These are phyloP conservation scores for Rhogogaster chlorosoma DNA, from an alignment of 2,888 invertebrate species.

Conservation along the genomic window DNA sequence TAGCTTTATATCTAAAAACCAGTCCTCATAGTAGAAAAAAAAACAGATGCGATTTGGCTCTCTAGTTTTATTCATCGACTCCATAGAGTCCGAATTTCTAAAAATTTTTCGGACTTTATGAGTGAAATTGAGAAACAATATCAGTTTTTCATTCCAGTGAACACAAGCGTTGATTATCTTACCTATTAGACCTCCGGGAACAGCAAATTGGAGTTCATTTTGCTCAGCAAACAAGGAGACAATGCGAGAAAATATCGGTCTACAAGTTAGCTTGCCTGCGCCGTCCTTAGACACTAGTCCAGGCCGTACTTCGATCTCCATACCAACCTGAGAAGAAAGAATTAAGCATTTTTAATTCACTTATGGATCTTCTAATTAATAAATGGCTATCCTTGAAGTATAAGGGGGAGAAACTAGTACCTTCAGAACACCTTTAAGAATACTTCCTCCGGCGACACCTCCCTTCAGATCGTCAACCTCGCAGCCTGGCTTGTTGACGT, in stretches of 20 bases:
- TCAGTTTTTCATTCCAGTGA: constrained; percentile 8
- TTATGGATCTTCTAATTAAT: not conserved
- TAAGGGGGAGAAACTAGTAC: constrained; percentile 66
- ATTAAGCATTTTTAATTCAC: constrained; percentile 36
- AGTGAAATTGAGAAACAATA: not conserved
- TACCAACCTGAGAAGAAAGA: constrained; percentile 85
- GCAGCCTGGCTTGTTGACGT: constrained; percentile 99
- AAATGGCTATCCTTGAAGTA: not conserved
- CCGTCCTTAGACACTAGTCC: constrained; percentile 98
- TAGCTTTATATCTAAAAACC: not conserved
- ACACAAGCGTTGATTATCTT: constrained; percentile 6
- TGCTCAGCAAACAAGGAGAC: constrained; percentile 99
- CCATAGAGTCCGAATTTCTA: not conserved
- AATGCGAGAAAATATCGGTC: constrained; percentile 97
- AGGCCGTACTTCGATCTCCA: constrained; percentile 99
- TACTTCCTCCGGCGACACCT: constrained; percentile 99
- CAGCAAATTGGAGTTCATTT: constrained; percentile 98
- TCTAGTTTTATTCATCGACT: too few relatives aligned
- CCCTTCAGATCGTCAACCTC: constrained; percentile 99
- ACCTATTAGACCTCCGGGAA: constrained; percentile 99
- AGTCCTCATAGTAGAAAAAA: too few relatives aligned
- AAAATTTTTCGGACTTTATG: not conserved
- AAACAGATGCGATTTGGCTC: too few relatives aligned
- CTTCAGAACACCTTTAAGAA: constrained; percentile 96
- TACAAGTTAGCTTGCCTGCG: constrained; percentile 96